These are phyloP conservation scores for Clarias magur DNA, from an alignment of 2,113 vertebrate species.

Conservation along the genomic window DNA sequence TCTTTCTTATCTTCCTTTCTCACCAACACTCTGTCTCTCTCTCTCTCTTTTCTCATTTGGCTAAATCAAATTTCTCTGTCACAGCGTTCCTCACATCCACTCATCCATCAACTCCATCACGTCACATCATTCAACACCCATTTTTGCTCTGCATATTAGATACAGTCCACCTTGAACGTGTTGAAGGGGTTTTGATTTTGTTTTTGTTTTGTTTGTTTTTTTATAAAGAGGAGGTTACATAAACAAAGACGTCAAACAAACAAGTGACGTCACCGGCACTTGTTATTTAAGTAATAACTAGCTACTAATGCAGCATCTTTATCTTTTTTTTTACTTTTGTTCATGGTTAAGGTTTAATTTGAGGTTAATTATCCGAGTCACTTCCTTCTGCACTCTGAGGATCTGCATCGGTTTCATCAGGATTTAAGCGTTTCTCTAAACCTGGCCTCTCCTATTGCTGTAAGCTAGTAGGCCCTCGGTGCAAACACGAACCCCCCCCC, in stretches of 20 bases:
- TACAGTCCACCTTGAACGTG: background rate
- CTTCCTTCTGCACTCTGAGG: background rate
- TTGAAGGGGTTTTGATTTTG: background rate
- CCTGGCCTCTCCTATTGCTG: background rate
- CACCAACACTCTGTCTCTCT: constrained; percentile 17
- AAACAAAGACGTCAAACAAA: too few relatives aligned
- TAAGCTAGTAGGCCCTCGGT: background rate
- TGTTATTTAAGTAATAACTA: background rate
- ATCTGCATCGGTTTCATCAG: background rate
- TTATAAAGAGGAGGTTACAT: background rate
- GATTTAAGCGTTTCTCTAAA: background rate
- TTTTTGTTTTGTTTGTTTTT: background rate
- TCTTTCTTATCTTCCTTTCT: constrained; percentile 31
- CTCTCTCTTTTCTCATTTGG: constrained; percentile 52
- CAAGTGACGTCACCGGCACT: too few relatives aligned
- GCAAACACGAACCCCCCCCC: too few relatives aligned
- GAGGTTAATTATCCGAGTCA: background rate
- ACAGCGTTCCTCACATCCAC: constrained; percentile 58
- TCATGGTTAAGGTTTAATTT: background rate
- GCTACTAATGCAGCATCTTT: background rate
- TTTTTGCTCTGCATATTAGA: constrained; percentile 13
- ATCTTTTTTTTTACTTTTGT: background rate
- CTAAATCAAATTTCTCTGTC: constrained; percentile 74
- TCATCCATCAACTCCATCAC: constrained; percentile 71
- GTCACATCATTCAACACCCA: constrained; percentile 59